phyloP scores from a whole-genome alignment of 2,113 vertebrate genomes.

The Psammodynastes pulverulentus region DNA sequence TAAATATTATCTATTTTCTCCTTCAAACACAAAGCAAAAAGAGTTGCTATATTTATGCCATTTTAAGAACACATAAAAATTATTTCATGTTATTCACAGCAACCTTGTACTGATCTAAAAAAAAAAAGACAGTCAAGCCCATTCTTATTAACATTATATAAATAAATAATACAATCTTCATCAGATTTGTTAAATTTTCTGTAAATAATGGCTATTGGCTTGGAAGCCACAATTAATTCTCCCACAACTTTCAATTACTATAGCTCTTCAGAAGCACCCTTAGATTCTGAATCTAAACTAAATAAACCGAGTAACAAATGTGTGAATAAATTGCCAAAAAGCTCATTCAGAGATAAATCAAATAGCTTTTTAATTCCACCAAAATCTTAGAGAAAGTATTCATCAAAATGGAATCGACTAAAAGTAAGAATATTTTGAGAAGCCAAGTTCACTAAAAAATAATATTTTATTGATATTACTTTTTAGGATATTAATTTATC shows the following conservation, averaged over 20 bases:
- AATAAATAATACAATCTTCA: not conserved
- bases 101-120: not conserved
- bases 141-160: not conserved
- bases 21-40: not conserved
- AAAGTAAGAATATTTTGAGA: not conserved
- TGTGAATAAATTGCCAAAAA: not conserved
- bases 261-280: not conserved
- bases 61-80: not conserved
- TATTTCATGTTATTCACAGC: not conserved
- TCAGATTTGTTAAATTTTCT: not conserved
- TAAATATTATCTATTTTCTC: not conserved
- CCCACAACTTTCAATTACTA: not conserved
- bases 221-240: not conserved
- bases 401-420: not conserved
- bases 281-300: not conserved
- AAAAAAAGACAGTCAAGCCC: not conserved
- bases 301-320: not conserved
- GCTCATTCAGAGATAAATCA: not conserved
- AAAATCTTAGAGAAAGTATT: not conserved
- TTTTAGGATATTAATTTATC: not conserved
- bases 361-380: not conserved
- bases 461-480: not conserved
- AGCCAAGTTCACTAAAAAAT: not conserved
- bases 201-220: not conserved
- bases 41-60: not conserved